Conservation (phyloP, 2,113 vertebrate genomes). For the Ochotona curzoniae region DNA sequence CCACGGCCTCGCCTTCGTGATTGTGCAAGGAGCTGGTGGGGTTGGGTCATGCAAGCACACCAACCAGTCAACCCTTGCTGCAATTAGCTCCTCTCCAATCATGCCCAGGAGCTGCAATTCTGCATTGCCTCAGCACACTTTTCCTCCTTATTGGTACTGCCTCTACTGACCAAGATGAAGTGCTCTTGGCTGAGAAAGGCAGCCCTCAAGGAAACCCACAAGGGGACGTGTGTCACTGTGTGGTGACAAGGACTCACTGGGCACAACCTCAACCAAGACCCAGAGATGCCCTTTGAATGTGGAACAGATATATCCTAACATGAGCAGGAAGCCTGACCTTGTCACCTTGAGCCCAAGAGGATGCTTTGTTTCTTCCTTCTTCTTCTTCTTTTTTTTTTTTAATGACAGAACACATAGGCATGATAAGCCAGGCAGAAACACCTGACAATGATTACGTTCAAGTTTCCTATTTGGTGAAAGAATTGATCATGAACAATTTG, state of each 20-base stretch:
- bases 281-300: not conserved
- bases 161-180: not conserved
- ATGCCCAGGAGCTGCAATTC: not conserved
- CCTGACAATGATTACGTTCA: not conserved
- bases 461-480: not conserved
- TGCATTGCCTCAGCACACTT: not conserved
- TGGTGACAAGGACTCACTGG: not conserved
- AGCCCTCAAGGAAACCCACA: not conserved
- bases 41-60: not conserved
- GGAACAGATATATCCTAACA: not conserved
- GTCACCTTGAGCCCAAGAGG: not conserved
- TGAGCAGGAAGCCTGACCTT: not conserved
- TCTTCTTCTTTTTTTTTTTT: not conserved
- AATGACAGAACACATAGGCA: not conserved
- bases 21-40: constrained; percentile 5
- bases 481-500: not conserved
- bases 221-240: too few relatives aligned
- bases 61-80: not conserved
- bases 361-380: not conserved
- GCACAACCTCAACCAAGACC: not conserved
- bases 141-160: not conserved
- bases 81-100: not conserved
- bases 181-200: not conserved
- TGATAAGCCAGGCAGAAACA: not conserved
- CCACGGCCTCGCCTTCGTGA: not conserved